Evolutionary conservation across 2,113 vertebrate genomes (phyloP), one percentile per base, ranked within the genome.

Genomic region (Psophia crepitans): DNA sequence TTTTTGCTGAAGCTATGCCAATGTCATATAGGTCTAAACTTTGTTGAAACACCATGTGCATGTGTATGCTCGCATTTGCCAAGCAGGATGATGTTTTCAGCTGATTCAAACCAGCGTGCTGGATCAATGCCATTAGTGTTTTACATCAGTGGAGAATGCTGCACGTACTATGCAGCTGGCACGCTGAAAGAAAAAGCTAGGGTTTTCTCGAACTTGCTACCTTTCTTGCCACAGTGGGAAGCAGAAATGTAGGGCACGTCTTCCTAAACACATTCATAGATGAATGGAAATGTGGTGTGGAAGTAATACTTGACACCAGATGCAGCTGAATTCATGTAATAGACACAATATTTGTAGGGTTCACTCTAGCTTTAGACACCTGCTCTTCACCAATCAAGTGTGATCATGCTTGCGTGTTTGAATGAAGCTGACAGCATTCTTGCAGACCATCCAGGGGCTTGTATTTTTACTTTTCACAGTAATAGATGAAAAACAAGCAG

Each of bases 331-430:
- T 57, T 93, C 49, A n/a, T 39, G 41, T 84, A 92, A 96, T 43
- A 86, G 76, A 86, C 30, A 44, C 9, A 43, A 4, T 56, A 86
- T 94, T 85, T 92, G 44, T 57, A 57, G 78, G 68, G 94, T 89
- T 95, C 77, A 21, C 48, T 75, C 48, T 35, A 71, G 81, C 84
- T 95, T 92, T 92, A 95, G 93, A 93, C 77, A 97, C 63, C 70
- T 93, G 54, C 33, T 80, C 20, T 92, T 97, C 96, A 97, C 87
- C 35, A 17, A 93, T 87, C 74, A 89, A 96, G 41, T 79, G 63
- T 97, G 94, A 94, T 82, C 51, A 37, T 77, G 89, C 51, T 92
- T 97, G 89, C 79, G 84, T 19, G 1, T 74, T 71, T 91, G 76
- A 95, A 87, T 77, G 54, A 94, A 95, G 49, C 51, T 93, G 85